Base-by-base conservation (phyloP, 2,888 invertebrate genomes). In the Ornithoptera priamus region DNA sequence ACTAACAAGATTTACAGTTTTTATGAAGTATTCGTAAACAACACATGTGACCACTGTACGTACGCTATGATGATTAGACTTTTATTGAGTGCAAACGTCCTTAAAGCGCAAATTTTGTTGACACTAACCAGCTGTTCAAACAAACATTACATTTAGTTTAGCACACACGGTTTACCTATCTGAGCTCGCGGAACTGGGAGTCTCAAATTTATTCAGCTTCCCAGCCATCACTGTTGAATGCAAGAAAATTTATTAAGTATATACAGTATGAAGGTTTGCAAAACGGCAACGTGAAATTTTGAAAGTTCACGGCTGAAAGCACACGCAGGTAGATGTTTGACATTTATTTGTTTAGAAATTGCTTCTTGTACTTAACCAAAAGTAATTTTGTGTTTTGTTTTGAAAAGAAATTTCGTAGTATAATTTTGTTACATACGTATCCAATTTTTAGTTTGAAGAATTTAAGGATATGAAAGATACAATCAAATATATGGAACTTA, bases 151-250 rank as follows among this genome's bases (percentile, higher is more conserved):
- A 74, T 76, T 79, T 78, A 85, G 81, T 83, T 85, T 85, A 86
- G 77, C 81, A 83, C 84, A 85, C 85, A 79, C 80, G 81, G 77
- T 85, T 91, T 95, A 97, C 97, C 97, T 97, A 93, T 97, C 97
- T 74, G 97, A 97, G 90, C 97, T 97, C 75, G 97, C 97, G 72
- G 97, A 97, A 86, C 97, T 97, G 78, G 97, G 97, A 76, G 97
- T 96, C 90, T 97, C 97, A 81, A 96, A 95, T 85, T 94, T 95
- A 81, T 93, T 94, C 85, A 93, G 84, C 84, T 89, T 92, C 75
- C 91, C 92, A 85, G 92, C 89, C 92, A 92, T 92, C 77, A 83
- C 84, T 83, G 80, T 78, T 69, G 69, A 76, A 76, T 80, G 77
- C 78, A 76, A 77, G 78, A 65, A 36, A 50, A 62, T 62, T 24